These are phyloP conservation scores for Sitta europaea DNA, from an alignment of 2,113 vertebrate genomes.

Conservation along the genomic window DNA sequence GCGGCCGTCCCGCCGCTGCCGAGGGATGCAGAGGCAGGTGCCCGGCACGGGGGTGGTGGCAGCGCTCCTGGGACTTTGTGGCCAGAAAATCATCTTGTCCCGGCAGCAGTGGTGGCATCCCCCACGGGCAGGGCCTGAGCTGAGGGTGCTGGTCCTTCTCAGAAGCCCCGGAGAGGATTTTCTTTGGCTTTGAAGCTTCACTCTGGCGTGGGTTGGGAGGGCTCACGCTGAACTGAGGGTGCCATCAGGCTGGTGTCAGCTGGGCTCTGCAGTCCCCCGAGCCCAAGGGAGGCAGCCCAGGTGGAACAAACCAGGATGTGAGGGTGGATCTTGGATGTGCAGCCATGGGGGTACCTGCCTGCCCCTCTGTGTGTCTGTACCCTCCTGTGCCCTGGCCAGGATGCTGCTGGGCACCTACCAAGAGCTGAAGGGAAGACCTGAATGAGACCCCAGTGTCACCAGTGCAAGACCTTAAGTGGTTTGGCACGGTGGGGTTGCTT, in stretches of 20 bases:
- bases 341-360: background rate
- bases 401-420: background rate
- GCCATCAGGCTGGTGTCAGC: rapidly evolving
- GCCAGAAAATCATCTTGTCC: background rate
- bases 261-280: background rate
- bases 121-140: too few species aligned
- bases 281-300: too few species aligned
- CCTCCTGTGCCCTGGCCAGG: rapidly evolving
- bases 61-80: background rate
- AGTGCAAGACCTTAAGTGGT: rapidly evolving
- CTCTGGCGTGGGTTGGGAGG: rapidly evolving
- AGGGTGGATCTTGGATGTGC: background rate
- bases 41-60: background rate
- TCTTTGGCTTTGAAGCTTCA: background rate
- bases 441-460: rapidly evolving
- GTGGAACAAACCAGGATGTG: background rate
- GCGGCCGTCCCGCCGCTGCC: background rate
- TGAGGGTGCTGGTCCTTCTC: background rate
- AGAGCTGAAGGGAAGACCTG: background rate
- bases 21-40: background rate
- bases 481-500: rapidly evolving
- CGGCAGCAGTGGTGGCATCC: too few species aligned
- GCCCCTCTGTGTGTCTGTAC: background rate
- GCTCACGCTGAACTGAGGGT: rapidly evolving
- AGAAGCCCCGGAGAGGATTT: background rate